These are phyloP conservation scores for Peromyscus aztecus DNA, from an alignment of 2,797 vertebrate genomes.

Conservation along the genomic window DNA sequence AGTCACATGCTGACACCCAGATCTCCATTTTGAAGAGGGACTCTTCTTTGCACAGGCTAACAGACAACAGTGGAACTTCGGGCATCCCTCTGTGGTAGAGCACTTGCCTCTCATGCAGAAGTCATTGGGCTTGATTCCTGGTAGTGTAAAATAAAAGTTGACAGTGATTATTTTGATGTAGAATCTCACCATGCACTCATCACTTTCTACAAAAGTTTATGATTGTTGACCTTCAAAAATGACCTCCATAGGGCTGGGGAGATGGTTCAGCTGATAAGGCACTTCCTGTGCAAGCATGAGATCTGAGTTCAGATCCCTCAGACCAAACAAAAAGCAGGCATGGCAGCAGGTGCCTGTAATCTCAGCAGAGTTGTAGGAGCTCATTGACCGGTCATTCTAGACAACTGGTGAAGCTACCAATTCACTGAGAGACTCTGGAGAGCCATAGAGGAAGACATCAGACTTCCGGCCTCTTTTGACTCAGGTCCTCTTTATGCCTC, in stretches of 20 bases:
- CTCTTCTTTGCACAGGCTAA: too few species aligned
- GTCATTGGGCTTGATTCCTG: too few species aligned
- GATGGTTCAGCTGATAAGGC: not conserved
- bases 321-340: not conserved
- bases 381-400: not conserved
- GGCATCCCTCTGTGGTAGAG: too few species aligned
- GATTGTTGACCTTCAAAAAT: not conserved
- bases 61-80: not conserved
- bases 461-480: not conserved
- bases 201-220: not conserved
- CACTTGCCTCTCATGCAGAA: too few species aligned
- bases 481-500: not conserved
- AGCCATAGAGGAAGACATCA: not conserved
- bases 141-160: not conserved
- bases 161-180: not conserved
- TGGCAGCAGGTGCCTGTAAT: too few species aligned
- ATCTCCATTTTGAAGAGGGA: not conserved
- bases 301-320: not conserved
- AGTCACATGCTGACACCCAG: too few species aligned
- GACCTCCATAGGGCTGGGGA: not conserved
- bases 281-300: not conserved
- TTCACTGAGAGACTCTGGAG: not conserved
- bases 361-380: too few species aligned
- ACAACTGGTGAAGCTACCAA: too few species aligned
- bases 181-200: not conserved